phyloP scores from a whole-genome alignment of 1,140 invertebrate species.

The Cataglyphis hispanica region DNA sequence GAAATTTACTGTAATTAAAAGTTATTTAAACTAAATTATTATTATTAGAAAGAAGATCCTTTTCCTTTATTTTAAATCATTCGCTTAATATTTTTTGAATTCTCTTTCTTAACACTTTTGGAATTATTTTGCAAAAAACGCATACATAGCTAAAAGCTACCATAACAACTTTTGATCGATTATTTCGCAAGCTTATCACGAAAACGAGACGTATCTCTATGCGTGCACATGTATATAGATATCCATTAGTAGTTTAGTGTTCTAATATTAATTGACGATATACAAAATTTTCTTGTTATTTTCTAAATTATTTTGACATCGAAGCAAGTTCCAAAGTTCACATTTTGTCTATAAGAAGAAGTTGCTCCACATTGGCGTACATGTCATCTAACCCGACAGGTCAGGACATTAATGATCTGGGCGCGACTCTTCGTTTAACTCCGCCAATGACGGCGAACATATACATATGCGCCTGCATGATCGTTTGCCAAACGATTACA shows the following conservation, averaged over 20 bases:
- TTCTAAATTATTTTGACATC: slow-evolving; percentile 9
- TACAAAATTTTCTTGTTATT: not conserved
- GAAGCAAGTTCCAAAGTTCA: slow-evolving; percentile 50
- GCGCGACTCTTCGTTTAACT: slow-evolving; percentile 35
- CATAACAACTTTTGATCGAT: not conserved
- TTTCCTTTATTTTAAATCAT: not conserved
- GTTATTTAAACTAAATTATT: not conserved
- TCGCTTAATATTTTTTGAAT: not conserved
- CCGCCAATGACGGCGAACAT: slow-evolving; percentile 36
- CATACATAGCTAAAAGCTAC: not conserved
- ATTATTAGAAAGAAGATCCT: not conserved
- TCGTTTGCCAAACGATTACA: slow-evolving; percentile 45
- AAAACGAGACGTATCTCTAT: not conserved
- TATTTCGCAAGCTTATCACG: not conserved
- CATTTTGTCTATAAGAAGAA: slow-evolving; percentile 23
- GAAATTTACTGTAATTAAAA: not conserved
- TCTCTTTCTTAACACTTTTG: not conserved
- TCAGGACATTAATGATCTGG: slow-evolving; percentile 57
- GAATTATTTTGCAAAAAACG: not conserved
- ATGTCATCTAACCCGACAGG: slow-evolving; percentile 44
- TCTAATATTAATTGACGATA: slow-evolving; percentile 15
- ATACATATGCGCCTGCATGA: not conserved
- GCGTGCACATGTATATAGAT: not conserved
- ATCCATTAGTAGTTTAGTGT: not conserved
- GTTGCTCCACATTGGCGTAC: slow-evolving; percentile 25